Percentiles rank a stretch among this genome's conserved stretches.
Evolutionary conservation across 2,888 invertebrate species (phyloP).

Genomic region (Tanytarsus gracilentus): DNA sequence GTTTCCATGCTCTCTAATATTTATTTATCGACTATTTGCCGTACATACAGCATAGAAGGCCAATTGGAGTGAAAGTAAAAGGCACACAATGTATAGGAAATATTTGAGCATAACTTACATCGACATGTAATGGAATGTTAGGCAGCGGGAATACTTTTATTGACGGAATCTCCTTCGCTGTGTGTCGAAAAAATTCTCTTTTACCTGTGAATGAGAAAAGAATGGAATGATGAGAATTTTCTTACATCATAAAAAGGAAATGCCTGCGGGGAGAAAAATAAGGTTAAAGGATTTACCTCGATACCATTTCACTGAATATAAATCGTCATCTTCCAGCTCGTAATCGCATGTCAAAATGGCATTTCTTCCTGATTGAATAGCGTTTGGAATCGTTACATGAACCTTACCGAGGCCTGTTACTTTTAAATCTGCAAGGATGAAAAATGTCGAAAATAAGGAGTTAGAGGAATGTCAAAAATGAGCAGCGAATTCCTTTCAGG

Average conservation of each 20-base stretch:
- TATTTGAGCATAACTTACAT: conserved; percentile 42
- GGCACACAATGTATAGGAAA: too few relatives aligned
- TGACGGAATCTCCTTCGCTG: conserved; percentile 48
- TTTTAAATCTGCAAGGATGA: conserved; percentile 13
- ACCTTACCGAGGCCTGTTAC: conserved; percentile 23
- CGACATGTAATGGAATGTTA: conserved; percentile 40
- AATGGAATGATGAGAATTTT: neutral
- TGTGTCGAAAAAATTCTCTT: conserved; percentile 48
- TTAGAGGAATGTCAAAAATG: neutral
- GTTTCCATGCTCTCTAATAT: too few relatives aligned
- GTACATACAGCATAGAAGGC: too few relatives aligned
- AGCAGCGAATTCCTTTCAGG: neutral
- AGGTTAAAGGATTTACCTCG: conserved; percentile 37
- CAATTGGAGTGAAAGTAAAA: too few relatives aligned
- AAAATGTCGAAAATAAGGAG: neutral
- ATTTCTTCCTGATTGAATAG: conserved; percentile 28
- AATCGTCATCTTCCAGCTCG: conserved; percentile 44
- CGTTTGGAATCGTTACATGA: conserved; percentile 25
- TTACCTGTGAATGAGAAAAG: conserved; percentile 29
- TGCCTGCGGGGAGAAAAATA: too few relatives aligned
- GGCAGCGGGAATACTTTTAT: conserved; percentile 45
- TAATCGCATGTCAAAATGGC: conserved; percentile 47
- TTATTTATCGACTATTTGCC: too few relatives aligned
- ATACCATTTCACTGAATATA: conserved; percentile 52
- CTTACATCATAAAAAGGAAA: neutral